Evolutionary conservation across 1,140 invertebrate species (phyloP), one percentile per base, ranked within the genome.

Genomic region (Bombus confusus): DNA sequence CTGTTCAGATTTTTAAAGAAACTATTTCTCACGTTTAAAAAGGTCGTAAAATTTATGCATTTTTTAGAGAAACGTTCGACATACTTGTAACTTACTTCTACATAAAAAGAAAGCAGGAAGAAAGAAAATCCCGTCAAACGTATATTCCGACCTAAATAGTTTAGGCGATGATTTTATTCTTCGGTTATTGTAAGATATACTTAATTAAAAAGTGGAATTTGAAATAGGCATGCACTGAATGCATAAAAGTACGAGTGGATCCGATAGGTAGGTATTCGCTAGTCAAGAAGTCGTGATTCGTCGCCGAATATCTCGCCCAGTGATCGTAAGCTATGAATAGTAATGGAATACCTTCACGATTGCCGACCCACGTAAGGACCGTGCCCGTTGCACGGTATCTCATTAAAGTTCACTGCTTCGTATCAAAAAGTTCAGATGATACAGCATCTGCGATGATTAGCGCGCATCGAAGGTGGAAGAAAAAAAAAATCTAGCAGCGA

Each of bases 271-370:
- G 5, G 18, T 52, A 52, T 52, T 52, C 12, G 22, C 34, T 8
- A 37, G 37, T 57, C 28, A n/a, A 59, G 39, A 18, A 78, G n/a
- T 78, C 76, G 75, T 77, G 75, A 59, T 76, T 76, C 47, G 31
- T 75, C 73, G 43, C 31, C 28, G 39, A 25, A 43, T 41, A 52
- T 13, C 25, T 64, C 28, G 9, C 15, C 18, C n/a, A 25, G 3
- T n/a, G 41, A 74, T 86, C 68, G 71, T 71, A 18, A 76, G 41
- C 64, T 66, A 59, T 47, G 69, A 86, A 86, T 80, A 86, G 78
- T 89, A 83, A 78, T 78, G 66, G 79, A 88, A 89, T 62, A 69
- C 75, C 47, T 85, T 62, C 57, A 52, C 76, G 39, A 86, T 84
- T 82, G 82, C 80, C 71, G 37, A 39, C 34, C 43, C 12, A 22